These are phyloP conservation scores for Hepsetus odoe DNA, from an alignment of 2,113 vertebrate species.

Conservation along the genomic window DNA sequence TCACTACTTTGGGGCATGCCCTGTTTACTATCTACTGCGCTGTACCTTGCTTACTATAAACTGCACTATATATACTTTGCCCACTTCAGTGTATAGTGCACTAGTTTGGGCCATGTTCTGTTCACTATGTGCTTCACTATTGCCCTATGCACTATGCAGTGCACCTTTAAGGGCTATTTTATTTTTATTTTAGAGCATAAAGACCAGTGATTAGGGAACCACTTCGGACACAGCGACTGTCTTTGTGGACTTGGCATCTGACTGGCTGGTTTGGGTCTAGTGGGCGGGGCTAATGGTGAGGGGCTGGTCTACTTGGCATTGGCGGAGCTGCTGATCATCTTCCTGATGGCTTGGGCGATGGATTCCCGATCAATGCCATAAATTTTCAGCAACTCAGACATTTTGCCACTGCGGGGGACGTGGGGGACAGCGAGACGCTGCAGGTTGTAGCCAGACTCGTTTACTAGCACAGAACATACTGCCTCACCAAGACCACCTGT, in stretches of 20 bases:
- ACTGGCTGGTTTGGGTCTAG: constrained; percentile 41
- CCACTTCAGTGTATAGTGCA: too few relatives aligned
- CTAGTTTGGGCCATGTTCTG: too few relatives aligned
- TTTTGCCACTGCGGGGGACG: constrained; percentile 86
- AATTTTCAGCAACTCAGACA: constrained; percentile 87
- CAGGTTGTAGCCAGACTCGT: constrained; percentile 81
- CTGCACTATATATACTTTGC: too few relatives aligned
- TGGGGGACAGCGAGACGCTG: constrained; percentile 84
- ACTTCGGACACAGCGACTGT: constrained; percentile 41
- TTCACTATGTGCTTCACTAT: too few relatives aligned
- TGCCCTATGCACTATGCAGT: too few relatives aligned
- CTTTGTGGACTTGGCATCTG: constrained; percentile 47
- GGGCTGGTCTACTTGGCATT: constrained; percentile 78
- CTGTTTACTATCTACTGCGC: too few relatives aligned
- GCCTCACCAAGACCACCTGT: constrained; percentile 91
- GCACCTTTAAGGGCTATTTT: too few relatives aligned
- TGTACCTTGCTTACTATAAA: too few relatives aligned
- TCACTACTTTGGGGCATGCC: too few relatives aligned
- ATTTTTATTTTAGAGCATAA: too few relatives aligned
- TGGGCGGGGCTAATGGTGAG: constrained; percentile 6
- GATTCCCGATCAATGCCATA: constrained; percentile 91
- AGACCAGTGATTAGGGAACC: not conserved
- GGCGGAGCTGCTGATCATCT: constrained; percentile 80
- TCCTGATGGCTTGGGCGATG: constrained; percentile 83
- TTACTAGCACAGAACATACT: constrained; percentile 79